Evolutionary conservation across 1,140 invertebrate species (phyloP).

Genomic region (Zaprionus camerounensis): DNA sequence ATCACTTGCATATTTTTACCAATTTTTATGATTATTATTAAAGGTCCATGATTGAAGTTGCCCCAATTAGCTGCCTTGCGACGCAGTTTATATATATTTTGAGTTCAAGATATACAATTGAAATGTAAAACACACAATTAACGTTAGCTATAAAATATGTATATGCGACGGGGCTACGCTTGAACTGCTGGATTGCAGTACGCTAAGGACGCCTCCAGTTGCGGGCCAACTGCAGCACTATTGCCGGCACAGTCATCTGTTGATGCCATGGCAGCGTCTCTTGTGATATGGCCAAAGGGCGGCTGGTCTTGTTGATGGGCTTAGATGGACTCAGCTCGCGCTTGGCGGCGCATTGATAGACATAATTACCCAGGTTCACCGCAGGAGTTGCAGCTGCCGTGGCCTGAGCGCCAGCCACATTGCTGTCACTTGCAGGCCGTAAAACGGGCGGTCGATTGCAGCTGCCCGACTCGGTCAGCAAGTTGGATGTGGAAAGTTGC

Average conservation of each 20-base stretch:
- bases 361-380: slow-evolving; percentile 42
- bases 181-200: neutral
- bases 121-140: neutral
- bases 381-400: slow-evolving; percentile 10
- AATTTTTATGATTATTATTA: no score
- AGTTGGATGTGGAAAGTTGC: neutral
- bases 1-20: no score
- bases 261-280: neutral
- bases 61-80: neutral
- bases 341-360: slow-evolving; percentile 54
- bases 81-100: neutral
- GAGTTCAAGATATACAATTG: neutral
- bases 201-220: neutral
- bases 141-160: slow-evolving; percentile 1
- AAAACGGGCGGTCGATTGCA: slow-evolving; percentile 41
- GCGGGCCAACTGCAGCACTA: slow-evolving; percentile 4
- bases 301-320: neutral
- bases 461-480: slow-evolving; percentile 13
- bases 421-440: slow-evolving; percentile 20
- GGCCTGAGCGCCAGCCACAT: slow-evolving; percentile 11
- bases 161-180: neutral
- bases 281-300: neutral
- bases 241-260: slow-evolving; percentile 20
- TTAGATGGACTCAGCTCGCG: slow-evolving; percentile 22
- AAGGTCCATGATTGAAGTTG: no score